Evolutionary conservation across 2,888 invertebrate species (phyloP), one percentile per base, ranked within the genome.

Genomic region (Eustalomyia histrio): DNA sequence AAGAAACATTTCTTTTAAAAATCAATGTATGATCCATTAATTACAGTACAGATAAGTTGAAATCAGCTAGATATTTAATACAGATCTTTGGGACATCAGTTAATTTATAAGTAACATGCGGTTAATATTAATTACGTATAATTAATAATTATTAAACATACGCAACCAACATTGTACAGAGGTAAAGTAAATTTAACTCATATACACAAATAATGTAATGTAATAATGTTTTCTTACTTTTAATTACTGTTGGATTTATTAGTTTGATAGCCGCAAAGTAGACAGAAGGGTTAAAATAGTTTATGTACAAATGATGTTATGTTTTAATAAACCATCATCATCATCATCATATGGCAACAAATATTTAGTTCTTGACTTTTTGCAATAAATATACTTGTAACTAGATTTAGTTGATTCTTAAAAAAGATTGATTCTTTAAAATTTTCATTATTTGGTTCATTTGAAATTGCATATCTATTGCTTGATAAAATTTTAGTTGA

Each of bases 371-470:
- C 39, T 12, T 39, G 12, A 2, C 14, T 39, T 29, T 29, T 29
- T 29, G 29, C 7, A 29, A 29, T 29, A 29, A 29, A 29, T 29
- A 29, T 6, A 21, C 8, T 29, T 43, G 17, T 57, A 50, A 58
- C 50, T 58, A 58, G 39, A 52, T 69, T 2, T 14, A 24, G 39
- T 39, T 39, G 10, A 10, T 39, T 39, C 39, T 12, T 12, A 12
- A 50, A 58, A 4, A 64, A 58, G 18, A 64, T 73, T 64, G 47
- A 64, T 50, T 50, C 6, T 55, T 64, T 73, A 39, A 24, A 33
- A 35, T 43, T 5, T 43, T 7, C 17, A 43, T 10, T 14, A 16
- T 55, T 63, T 63, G 24, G 55, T 55, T 17, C 33, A 39, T 74
- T 57, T 60, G 1, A 29, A 29, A 6, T 29, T 29, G 29, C 29